A percentile compares a stretch with the other conserved stretches of the same genome.
Conservation (phyloP, 2,797 vertebrate genomes). For the Sylvia borin region DNA sequence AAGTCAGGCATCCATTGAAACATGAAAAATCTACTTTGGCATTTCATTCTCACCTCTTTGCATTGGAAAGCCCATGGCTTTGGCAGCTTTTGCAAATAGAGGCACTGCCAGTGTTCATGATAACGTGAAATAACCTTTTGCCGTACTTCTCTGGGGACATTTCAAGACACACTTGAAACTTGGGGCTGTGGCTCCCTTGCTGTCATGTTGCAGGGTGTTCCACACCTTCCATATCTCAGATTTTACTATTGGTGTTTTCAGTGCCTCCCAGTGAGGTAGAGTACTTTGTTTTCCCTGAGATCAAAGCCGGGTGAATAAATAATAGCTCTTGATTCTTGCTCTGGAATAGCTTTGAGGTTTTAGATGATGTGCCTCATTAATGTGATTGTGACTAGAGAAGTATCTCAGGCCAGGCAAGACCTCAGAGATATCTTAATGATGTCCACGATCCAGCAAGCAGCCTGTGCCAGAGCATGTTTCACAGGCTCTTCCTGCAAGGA, state of each 20-base stretch:
- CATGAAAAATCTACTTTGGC: not conserved
- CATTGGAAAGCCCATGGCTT: not conserved
- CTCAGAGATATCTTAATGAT: not conserved
- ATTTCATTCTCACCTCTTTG: not conserved
- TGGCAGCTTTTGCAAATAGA: not conserved
- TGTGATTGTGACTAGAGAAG: not conserved
- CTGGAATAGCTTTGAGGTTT: not conserved
- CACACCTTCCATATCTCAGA: not conserved
- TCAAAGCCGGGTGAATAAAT: not conserved
- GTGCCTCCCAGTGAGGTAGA: not conserved
- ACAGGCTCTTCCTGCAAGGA: not conserved
- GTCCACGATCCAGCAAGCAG: not conserved
- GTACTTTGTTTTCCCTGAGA: not conserved
- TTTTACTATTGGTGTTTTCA: not conserved
- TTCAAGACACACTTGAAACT: not conserved
- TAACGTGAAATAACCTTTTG: not conserved
- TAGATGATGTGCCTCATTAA: not conserved
- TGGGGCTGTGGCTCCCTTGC: not conserved
- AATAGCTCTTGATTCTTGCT: not conserved
- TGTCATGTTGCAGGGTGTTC: not conserved
- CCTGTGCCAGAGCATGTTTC: not conserved
- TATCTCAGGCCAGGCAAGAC: not conserved
- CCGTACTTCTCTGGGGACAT: not conserved
- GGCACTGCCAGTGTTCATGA: not conserved
- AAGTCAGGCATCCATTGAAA: not conserved